Conservation (phyloP, 2,888 invertebrate genomes). For the Luperina testacea region DNA sequence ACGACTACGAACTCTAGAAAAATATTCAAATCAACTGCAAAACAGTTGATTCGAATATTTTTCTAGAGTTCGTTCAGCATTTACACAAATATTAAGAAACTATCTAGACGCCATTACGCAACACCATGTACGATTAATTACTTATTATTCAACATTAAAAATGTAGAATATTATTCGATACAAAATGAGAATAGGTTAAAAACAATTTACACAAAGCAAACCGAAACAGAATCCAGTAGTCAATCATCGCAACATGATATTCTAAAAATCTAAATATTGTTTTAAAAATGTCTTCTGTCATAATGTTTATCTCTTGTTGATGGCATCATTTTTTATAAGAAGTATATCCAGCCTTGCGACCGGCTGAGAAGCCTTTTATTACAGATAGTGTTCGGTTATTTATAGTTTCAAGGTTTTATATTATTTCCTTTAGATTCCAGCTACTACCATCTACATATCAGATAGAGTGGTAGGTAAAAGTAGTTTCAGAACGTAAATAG, state of each 20-base stretch:
- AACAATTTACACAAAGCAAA: background rate
- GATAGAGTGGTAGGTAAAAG: slow-evolving; percentile 3
- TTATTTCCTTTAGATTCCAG: slow-evolving; percentile 39
- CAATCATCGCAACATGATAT: slow-evolving; percentile 29
- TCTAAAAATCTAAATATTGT: background rate
- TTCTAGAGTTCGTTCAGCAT: slow-evolving; percentile 6
- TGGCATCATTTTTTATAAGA: slow-evolving; percentile 62
- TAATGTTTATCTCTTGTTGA: slow-evolving; percentile 39
- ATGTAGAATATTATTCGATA: background rate
- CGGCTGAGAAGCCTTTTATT: slow-evolving; percentile 75
- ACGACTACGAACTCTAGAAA: slow-evolving; percentile 59
- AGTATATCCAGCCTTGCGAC: slow-evolving; percentile 68
- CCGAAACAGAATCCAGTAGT: slow-evolving; percentile 12
- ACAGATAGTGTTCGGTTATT: slow-evolving; percentile 64
- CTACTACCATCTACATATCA: slow-evolving; percentile 36
- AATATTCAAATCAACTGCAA: slow-evolving; percentile 25
- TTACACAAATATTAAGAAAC: slow-evolving; percentile 11
- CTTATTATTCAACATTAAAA: background rate
- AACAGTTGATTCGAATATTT: too few species aligned
- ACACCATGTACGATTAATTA: background rate
- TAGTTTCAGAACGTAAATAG: slow-evolving; percentile 29
- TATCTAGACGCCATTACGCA: slow-evolving; percentile 8
- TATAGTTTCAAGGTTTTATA: slow-evolving; percentile 68
- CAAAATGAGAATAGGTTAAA: background rate
- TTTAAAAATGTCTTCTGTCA: background rate